Percentiles rank a stretch among this genome's conserved stretches.
These are phyloP conservation scores for Chiloscyllium punctatum DNA, from an alignment of 2,797 vertebrate genomes.

Conservation along the genomic window DNA sequence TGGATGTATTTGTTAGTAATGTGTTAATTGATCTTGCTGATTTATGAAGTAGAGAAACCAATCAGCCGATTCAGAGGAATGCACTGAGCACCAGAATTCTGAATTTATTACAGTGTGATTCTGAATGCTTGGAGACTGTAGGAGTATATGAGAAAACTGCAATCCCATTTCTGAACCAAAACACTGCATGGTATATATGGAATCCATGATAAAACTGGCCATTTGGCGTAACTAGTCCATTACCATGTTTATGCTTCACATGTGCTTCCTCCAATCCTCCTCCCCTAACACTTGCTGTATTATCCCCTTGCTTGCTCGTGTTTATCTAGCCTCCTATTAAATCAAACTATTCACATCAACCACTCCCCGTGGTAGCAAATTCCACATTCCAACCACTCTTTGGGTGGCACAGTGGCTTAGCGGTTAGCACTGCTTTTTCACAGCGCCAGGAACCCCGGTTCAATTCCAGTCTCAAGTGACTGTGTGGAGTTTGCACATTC, in stretches of 20 bases:
- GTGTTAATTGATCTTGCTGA: not conserved
- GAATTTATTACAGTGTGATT: not conserved
- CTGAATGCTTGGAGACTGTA: not conserved
- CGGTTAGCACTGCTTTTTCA: no score
- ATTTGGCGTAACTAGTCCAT: not conserved
- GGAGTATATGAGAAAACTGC: not conserved
- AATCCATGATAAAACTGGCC: not conserved
- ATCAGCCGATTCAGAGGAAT: not conserved
- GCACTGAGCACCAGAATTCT: not conserved
- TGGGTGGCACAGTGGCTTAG: no score
- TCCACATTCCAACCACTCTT: not conserved
- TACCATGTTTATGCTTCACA: not conserved
- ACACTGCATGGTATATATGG: not conserved
- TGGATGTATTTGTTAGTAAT: not conserved
- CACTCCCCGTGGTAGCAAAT: not conserved
- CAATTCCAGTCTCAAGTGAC: no score
- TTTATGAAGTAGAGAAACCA: not conserved
- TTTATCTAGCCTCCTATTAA: not conserved
- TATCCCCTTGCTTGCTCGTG: not conserved
- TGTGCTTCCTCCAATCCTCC: not conserved
- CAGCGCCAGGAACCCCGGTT: no score
- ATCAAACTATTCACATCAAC: not conserved
- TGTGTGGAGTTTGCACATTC: no score
- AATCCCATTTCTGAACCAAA: not conserved
- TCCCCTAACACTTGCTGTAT: not conserved